A percentile compares a stretch with the other conserved stretches of the same genome.
Evolutionary conservation across 2,113 vertebrate species (phyloP).

Genomic region (Circaetus cinerascens): DNA sequence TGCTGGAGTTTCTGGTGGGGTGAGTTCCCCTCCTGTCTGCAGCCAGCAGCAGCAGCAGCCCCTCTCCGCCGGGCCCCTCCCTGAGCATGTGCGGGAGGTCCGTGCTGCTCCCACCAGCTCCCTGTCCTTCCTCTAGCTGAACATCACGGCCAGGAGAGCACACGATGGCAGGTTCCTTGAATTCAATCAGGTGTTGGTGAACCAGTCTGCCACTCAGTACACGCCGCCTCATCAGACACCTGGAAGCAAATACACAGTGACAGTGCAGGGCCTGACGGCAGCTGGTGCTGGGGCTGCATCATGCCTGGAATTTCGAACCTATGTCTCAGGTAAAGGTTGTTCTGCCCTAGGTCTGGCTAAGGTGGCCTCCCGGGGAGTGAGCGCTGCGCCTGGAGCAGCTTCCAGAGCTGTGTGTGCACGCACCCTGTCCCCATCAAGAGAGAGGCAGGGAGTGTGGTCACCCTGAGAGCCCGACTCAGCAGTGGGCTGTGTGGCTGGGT

Average conservation of each 20-base stretch:
- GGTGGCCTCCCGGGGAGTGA: background rate
- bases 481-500: background rate
- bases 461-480: background rate
- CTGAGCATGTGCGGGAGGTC: background rate
- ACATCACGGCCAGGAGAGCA: background rate
- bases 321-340: background rate
- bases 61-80: background rate
- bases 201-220: constrained; percentile 6
- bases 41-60: background rate
- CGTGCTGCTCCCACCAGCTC: background rate
- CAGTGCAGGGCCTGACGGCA: background rate
- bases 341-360: background rate
- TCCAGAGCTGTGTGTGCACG: background rate
- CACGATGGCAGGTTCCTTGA: background rate
- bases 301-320: background rate
- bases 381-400: background rate
- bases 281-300: background rate
- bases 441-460: background rate
- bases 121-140: constrained; percentile 10
- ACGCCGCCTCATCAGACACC: background rate
- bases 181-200: background rate
- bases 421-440: too few species aligned
- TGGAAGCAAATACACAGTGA: constrained; percentile 3
- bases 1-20: background rate
- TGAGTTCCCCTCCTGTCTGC: background rate